These are phyloP conservation scores for Microctonus aethiopoides DNA, from an alignment of 2,888 invertebrate species.

Conservation along the genomic window DNA sequence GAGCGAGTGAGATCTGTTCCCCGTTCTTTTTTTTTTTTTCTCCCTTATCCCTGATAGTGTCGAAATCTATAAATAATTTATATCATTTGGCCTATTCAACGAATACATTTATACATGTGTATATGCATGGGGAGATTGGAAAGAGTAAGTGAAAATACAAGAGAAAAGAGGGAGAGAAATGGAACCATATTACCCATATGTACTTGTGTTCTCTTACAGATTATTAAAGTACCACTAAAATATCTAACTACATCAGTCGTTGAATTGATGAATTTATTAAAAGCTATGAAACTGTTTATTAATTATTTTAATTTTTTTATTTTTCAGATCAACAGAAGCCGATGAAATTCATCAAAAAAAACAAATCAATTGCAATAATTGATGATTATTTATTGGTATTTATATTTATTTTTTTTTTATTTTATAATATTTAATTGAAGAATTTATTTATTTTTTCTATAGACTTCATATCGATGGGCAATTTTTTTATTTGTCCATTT, in stretches of 20 bases:
- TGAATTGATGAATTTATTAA: background rate
- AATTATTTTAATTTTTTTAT: background rate
- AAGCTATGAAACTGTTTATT: background rate
- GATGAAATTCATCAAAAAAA: too few species aligned
- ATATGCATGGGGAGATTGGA: constrained; percentile 21
- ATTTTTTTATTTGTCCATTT: background rate
- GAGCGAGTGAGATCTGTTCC: constrained; percentile 31
- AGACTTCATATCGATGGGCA: too few species aligned
- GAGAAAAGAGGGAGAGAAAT: constrained; percentile 13
- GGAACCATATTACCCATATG: constrained; percentile 56
- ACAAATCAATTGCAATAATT: too few species aligned
- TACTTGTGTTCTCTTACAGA: constrained; percentile 65
- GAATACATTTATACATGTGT: constrained; percentile 18
- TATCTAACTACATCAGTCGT: background rate
- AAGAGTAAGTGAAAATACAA: constrained; percentile 5
- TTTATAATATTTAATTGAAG: too few species aligned
- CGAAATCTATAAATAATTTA: constrained; percentile 67
- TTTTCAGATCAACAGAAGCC: too few species aligned
- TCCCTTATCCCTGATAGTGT: constrained; percentile 55
- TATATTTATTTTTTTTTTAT: too few species aligned
- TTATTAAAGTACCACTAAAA: constrained; percentile 16
- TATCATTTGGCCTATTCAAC: constrained; percentile 66
- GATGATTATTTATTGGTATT: too few species aligned
- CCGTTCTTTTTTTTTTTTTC: constrained; percentile 37
- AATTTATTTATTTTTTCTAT: too few species aligned